phyloP scores from a whole-genome alignment of 2,113 vertebrate species.

The Ardeotis arabs region DNA sequence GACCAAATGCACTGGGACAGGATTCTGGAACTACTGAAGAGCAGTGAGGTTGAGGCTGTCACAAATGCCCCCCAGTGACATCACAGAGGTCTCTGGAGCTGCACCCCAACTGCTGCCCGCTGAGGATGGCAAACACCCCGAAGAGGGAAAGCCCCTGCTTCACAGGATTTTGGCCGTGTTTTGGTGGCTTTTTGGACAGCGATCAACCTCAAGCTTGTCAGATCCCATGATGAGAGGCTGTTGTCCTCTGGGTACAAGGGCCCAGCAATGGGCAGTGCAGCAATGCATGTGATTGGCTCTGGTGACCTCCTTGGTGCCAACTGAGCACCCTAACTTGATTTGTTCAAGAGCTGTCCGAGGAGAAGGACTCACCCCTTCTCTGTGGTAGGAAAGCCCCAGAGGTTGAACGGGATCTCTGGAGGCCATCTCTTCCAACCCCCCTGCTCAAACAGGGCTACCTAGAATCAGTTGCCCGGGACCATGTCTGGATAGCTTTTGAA shows the following conservation, averaged over 20 bases:
- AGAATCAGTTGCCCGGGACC: background rate
- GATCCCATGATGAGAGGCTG: accelerated
- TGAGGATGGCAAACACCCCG: accelerated
- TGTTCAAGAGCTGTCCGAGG: background rate
- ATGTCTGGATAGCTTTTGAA: background rate
- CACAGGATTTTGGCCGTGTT: background rate
- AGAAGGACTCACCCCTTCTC: background rate
- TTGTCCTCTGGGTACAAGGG: background rate
- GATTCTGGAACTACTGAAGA: background rate
- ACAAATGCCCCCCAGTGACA: accelerated
- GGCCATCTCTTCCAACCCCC: too few species aligned
- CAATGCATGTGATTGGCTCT: background rate
- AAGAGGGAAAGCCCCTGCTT: background rate
- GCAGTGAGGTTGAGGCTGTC: background rate
- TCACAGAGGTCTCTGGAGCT: background rate
- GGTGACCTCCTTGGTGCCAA: background rate
- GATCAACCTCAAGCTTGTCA: background rate
- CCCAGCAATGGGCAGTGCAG: background rate
- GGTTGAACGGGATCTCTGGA: background rate
- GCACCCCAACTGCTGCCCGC: accelerated
- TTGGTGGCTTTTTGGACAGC: background rate
- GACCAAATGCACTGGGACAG: accelerated
- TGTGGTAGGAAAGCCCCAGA: background rate
- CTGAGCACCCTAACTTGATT: background rate
- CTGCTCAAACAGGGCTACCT: background rate